These are phyloP conservation scores for Phymanthus crucifer DNA, from an alignment of 92 coral and sea anemone genomes.

Conservation along the genomic window DNA sequence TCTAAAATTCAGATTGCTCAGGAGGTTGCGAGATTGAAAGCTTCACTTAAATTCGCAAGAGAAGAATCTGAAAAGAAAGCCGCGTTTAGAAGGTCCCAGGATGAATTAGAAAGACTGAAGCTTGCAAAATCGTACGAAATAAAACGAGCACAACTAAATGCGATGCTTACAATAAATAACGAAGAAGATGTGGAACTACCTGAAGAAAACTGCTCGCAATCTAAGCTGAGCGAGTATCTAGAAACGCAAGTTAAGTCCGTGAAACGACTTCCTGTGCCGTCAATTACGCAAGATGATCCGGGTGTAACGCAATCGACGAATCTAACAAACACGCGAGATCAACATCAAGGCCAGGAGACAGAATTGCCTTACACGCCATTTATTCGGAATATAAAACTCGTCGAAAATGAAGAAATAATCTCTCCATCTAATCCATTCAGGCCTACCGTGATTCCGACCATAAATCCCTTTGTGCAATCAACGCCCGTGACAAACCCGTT, in stretches of 20 bases:
- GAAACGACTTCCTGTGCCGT: constrained; percentile 18
- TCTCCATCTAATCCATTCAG: not conserved
- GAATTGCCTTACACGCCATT: too few species aligned
- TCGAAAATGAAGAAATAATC: not conserved
- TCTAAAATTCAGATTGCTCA: constrained; percentile 3
- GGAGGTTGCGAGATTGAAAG: constrained; percentile 9
- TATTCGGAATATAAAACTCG: not conserved
- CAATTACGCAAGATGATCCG: constrained; percentile 4
- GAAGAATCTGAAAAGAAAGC: constrained; percentile 20
- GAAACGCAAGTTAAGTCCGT: constrained; percentile 5
- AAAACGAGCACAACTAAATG: constrained; percentile 15
- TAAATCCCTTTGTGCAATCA: not conserved
- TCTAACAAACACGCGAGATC: not conserved
- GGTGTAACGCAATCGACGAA: not conserved
- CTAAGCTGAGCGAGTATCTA: constrained; percentile 6
- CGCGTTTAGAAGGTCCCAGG: constrained; percentile 17
- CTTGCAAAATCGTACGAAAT: constrained; percentile 13
- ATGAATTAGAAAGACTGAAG: not conserved
- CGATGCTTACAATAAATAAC: constrained; percentile 11
- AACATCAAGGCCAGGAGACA: too few species aligned
- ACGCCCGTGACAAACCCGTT: not conserved
- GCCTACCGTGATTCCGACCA: not conserved
- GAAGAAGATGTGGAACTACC: constrained; percentile 5
- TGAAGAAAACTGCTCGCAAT: constrained; percentile 13
- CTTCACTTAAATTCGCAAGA: constrained; percentile 1